Evolutionary conservation across 2,888 invertebrate genomes (phyloP).

Genomic region (Colostygia pectinataria): DNA sequence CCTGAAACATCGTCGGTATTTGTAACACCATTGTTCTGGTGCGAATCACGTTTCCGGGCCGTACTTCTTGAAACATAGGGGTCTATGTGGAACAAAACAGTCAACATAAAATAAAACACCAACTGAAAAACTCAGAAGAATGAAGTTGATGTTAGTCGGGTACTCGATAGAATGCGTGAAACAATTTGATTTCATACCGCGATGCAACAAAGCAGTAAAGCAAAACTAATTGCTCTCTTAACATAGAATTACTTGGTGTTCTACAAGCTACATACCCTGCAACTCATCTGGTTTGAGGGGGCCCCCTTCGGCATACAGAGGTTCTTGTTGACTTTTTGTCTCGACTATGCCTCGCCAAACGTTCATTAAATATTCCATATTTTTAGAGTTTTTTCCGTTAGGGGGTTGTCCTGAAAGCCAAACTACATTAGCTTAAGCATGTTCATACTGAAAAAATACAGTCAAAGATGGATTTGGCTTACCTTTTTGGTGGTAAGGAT

Average conservation of each 20-base stretch:
- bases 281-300: constrained; percentile 67
- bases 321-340: constrained; percentile 60
- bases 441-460: background rate
- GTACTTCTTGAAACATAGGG: constrained; percentile 44
- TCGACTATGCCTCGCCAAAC: constrained; percentile 66
- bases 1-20: constrained; percentile 78
- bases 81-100: constrained; percentile 50
- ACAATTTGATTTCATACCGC: constrained; percentile 55
- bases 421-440: constrained; percentile 13
- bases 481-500: constrained; percentile 66
- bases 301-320: constrained; percentile 73
- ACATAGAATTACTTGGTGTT: constrained; percentile 38
- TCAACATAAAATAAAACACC: constrained; percentile 49
- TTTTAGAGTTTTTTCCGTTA: constrained; percentile 57
- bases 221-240: constrained; percentile 59
- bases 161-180: constrained; percentile 53
- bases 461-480: constrained; percentile 18
- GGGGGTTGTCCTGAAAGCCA: constrained; percentile 39
- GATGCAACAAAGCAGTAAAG: constrained; percentile 64
- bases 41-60: constrained; percentile 45
- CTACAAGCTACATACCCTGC: constrained; percentile 54
- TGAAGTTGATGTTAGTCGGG: constrained; percentile 44
- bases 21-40: constrained; percentile 60
- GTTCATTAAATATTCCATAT: constrained; percentile 72
- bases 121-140: constrained; percentile 49